Conservation (phyloP, 1,140 invertebrate genomes). For the Drosophila parabipectinata region DNA sequence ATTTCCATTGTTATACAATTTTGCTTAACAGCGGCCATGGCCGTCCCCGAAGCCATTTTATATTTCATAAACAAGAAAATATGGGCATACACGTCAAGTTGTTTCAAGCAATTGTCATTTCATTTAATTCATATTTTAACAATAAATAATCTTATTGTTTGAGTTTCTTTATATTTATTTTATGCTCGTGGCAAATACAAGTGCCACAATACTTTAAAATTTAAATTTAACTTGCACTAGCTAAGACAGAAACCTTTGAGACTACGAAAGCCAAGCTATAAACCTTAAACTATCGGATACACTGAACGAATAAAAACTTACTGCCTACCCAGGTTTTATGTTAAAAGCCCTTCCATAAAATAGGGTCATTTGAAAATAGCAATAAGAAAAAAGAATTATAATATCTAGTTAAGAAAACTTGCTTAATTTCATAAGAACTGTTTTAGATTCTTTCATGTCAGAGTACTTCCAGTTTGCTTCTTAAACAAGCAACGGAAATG, state of each 20-base stretch:
- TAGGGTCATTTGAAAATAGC: background rate
- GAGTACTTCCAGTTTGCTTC: background rate
- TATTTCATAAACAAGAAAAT: constrained; percentile 52
- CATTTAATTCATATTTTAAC: constrained; percentile 4
- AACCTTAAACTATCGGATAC: background rate
- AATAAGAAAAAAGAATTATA: background rate
- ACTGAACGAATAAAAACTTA: background rate
- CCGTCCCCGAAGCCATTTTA: constrained; percentile 36
- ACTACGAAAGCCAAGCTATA: background rate
- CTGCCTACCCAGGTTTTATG: background rate
- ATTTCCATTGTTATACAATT: constrained; percentile 61
- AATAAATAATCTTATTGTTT: background rate
- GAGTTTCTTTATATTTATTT: background rate
- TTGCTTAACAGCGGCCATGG: constrained; percentile 49
- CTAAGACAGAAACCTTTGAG: background rate
- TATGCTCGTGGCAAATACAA: background rate
- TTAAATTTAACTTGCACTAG: background rate
- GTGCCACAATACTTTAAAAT: constrained; percentile 1
- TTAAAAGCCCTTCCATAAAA: background rate
- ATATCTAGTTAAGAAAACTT: background rate
- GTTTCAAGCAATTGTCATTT: constrained; percentile 20
- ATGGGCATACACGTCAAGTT: constrained; percentile 8
- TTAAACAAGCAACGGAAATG: constrained; percentile 49
- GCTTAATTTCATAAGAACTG: background rate
- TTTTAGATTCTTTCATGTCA: background rate